Percentiles rank a stretch among this genome's conserved stretches.
Evolutionary conservation across 2,113 vertebrate species (phyloP).

Genomic region (Trogon surrucura): DNA sequence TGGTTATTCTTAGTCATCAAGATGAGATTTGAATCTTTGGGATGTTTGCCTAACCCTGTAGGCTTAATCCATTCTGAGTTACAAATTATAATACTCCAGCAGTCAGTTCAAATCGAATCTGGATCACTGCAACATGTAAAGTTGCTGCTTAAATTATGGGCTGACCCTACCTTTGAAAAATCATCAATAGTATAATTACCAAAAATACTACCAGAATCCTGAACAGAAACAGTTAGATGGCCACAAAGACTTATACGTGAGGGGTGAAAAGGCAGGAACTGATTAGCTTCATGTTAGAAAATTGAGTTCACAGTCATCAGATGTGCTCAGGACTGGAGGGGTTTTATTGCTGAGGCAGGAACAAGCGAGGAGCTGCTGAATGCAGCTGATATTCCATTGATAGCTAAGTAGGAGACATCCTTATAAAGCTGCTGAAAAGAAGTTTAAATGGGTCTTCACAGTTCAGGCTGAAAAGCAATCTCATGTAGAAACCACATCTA

Average conservation of each 20-base stretch:
- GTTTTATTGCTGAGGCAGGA: conserved; percentile 37
- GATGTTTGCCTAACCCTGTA: conserved; percentile 63
- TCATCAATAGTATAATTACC: not conserved
- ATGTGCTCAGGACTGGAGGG: not conserved
- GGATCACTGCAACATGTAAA: not conserved
- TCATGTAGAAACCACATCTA: not conserved
- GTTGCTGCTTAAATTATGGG: not conserved
- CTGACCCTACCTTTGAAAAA: conserved; percentile 3
- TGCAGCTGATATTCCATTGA: conserved; percentile 47
- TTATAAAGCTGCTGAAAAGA: conserved; percentile 19
- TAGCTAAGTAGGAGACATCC: conserved; percentile 37
- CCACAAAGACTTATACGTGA: not conserved
- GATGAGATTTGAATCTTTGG: conserved; percentile 66
- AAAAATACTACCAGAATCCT: conserved; percentile 3
- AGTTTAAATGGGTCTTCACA: conserved; percentile 32
- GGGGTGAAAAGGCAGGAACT: conserved; percentile 36
- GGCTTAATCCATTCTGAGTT: conserved; percentile 57
- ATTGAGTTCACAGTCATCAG: conserved; percentile 50
- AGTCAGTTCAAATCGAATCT: not conserved
- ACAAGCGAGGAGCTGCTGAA: conserved; percentile 27
- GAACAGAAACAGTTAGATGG: not conserved
- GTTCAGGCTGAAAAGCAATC: not conserved
- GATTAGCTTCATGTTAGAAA: conserved; percentile 44
- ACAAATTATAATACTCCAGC: conserved; percentile 15
- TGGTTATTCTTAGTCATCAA: conserved; percentile 68